Percentiles rank a stretch among this genome's conserved stretches.
These are phyloP conservation scores for Lomographa bimaculata DNA, from an alignment of 2,888 invertebrate species.

Conservation along the genomic window DNA sequence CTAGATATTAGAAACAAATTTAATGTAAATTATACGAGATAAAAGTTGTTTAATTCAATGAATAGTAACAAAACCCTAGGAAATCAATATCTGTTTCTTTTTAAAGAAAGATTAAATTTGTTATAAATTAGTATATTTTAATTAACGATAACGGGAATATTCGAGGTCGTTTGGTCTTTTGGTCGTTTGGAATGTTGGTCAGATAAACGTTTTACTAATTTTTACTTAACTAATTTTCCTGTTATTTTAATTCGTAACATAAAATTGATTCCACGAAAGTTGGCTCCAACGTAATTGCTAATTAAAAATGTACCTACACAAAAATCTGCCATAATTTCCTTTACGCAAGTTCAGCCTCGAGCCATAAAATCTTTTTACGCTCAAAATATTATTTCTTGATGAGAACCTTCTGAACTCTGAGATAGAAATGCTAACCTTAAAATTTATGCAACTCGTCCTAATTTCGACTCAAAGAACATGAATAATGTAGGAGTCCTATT, in stretches of 20 bases:
- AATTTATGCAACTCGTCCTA: slow-evolving; percentile 6
- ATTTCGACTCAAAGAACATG: slow-evolving; percentile 8
- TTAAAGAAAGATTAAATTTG: too few species aligned
- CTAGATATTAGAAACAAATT: too few species aligned
- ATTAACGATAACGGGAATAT: too few species aligned
- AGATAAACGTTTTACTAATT: slow-evolving; percentile 9
- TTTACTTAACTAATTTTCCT: slow-evolving; percentile 16
- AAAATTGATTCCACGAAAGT: slow-evolving; percentile 11
- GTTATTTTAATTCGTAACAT: slow-evolving; percentile 7
- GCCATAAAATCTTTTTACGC: slow-evolving; percentile 5
- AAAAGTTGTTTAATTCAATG: too few species aligned
- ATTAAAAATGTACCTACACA: slow-evolving; percentile 18
- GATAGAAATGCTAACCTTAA: slow-evolving; percentile 4
- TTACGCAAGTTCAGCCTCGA: slow-evolving; percentile 1
- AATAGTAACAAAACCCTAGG: too few species aligned
- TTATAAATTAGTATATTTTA: too few species aligned
- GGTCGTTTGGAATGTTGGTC: too few species aligned
- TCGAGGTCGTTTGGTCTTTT: too few species aligned
- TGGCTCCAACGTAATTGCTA: slow-evolving; percentile 16
- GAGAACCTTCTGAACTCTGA: slow-evolving; percentile 3
- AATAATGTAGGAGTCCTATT: slow-evolving; percentile 12
- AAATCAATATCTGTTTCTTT: too few species aligned
- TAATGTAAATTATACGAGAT: too few species aligned
- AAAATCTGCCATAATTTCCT: slow-evolving; percentile 8
- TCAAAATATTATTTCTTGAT: slow-evolving; percentile 12